Base-by-base conservation (phyloP, 2,797 vertebrate species). In the Picus viridis region DNA sequence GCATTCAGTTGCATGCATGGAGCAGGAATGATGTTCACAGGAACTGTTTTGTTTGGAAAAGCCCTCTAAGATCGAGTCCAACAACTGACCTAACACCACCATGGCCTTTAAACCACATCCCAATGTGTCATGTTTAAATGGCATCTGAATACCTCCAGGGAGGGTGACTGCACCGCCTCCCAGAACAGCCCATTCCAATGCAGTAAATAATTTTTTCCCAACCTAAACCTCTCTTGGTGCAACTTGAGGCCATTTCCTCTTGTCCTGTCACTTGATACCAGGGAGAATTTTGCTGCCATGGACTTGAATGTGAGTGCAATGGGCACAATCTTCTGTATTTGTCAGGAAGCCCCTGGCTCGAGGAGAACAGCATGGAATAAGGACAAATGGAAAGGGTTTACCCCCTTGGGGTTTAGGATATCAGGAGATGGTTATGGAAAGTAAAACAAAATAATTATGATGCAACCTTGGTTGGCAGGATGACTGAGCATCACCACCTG, bases 1-100 rank as follows among this genome's bases (percentile, higher is more conserved):
- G 12, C 2, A 9, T 26, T 45, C 4, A 29, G 36, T 10, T n/a
- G 20, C 9, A 1, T 0, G 2, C 0, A 5, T 16, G 51, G 24
- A 70, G 24, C 30, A 64, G 18, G 23, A 61, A 14, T 5, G 39
- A 39, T 39, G 39, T 39, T 39, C 39, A 39, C 39, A 39, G 39
- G 12, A 39, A 39, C 39, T 39, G 39, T 39, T 39, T 39, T 39
- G 39, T 39, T 39, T 39, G 39, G 39, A 39, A 39, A 39, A 12
- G 39, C 39, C 39, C 39, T 39, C 39, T 39, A 12, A 39, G 39
- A 39, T 39, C 39, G 39, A 39, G 45, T 20, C 45, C 45, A 47
- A 47, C 45, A 18, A 47, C 18, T 20, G 20, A 47, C 10, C 10
- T 47, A 20, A 22, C 45, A 47, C 45, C 45, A 47, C 45, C 45